Evolutionary conservation across 1,140 invertebrate species (phyloP).

Genomic region (Oryctes rhinoceros): DNA sequence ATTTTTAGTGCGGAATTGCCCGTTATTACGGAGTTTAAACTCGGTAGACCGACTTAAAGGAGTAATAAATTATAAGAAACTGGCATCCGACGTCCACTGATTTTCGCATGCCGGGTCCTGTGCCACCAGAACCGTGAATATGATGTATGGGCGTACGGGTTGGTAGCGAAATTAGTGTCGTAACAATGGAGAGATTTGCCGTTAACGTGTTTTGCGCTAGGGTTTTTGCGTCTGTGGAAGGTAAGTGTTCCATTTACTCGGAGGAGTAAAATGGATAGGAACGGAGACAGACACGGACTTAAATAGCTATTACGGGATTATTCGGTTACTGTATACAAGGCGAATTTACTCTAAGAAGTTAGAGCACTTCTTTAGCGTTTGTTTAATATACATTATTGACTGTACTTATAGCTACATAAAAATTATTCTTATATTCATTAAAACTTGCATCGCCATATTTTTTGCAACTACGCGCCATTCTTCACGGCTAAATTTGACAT

Average conservation of each 20-base stretch:
- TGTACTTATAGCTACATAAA: too few relatives aligned
- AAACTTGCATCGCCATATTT: background rate
- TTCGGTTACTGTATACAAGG: background rate
- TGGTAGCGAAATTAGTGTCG: slow-evolving; percentile 27
- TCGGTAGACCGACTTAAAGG: slow-evolving; percentile 4
- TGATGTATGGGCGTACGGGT: slow-evolving; percentile 11
- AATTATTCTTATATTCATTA: background rate
- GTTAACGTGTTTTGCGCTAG: slow-evolving; percentile 17
- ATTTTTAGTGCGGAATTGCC: slow-evolving; percentile 4
- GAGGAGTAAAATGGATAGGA: background rate
- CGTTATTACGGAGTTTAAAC: background rate
- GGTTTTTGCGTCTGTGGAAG: background rate
- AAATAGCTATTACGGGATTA: slow-evolving; percentile 11
- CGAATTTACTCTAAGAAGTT: background rate
- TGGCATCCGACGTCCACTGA: slow-evolving; percentile 18
- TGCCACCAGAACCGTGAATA: slow-evolving; percentile 7
- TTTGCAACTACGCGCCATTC: too few relatives aligned
- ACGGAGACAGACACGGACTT: background rate
- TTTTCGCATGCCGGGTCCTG: background rate
- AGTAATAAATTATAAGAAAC: slow-evolving; percentile 32
- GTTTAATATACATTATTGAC: too few relatives aligned
- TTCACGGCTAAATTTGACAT: too few relatives aligned
- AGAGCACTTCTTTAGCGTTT: too few relatives aligned
- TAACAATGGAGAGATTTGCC: slow-evolving; percentile 18
- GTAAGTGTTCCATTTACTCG: background rate